Conservation (phyloP, 2,797 vertebrate genomes). For the Thunnus albacares region DNA sequence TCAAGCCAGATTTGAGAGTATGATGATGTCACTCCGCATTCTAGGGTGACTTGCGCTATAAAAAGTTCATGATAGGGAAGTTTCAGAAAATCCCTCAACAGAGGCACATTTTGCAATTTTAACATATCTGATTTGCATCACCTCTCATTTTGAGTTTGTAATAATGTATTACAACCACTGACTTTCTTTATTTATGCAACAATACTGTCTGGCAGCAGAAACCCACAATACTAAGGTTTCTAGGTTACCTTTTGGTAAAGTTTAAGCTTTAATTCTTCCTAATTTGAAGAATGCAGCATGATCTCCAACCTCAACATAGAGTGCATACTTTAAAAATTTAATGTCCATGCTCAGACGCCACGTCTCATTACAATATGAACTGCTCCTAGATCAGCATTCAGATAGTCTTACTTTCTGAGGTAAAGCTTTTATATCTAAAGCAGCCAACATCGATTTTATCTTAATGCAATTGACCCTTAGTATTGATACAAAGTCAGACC, state of each 20-base stretch:
- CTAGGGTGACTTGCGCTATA: not conserved
- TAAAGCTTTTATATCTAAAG: slow-evolving; percentile 44
- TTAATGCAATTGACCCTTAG: slow-evolving; percentile 38
- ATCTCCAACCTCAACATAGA: slow-evolving; percentile 19
- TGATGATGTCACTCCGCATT: slow-evolving; percentile 42
- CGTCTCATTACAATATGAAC: slow-evolving; percentile 35
- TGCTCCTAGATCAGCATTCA: slow-evolving; percentile 22
- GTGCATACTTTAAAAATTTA: slow-evolving; percentile 1
- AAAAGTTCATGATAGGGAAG: slow-evolving; percentile 28
- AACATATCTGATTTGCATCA: slow-evolving; percentile 9
- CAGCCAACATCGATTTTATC: slow-evolving; percentile 34
- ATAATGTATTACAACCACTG: not conserved
- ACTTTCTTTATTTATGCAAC: slow-evolving; percentile 28
- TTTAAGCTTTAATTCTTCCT: slow-evolving; percentile 8
- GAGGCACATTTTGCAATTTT: slow-evolving; percentile 6
- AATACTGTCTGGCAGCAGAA: slow-evolving; percentile 4
- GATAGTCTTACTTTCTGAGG: slow-evolving; percentile 20
- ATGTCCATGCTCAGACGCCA: not conserved
- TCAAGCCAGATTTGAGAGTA: slow-evolving; percentile 20
- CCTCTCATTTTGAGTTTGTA: slow-evolving; percentile 3
- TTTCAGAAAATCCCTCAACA: slow-evolving; percentile 18
- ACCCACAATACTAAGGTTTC: slow-evolving; percentile 9
- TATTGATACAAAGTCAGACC: slow-evolving; percentile 35
- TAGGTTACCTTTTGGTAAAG: slow-evolving; percentile 9
- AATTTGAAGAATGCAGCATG: not conserved